Percentiles rank a stretch among this genome's conserved stretches.
Conservation (phyloP, 2,113 vertebrate genomes). For the Lophura nycthemera region DNA sequence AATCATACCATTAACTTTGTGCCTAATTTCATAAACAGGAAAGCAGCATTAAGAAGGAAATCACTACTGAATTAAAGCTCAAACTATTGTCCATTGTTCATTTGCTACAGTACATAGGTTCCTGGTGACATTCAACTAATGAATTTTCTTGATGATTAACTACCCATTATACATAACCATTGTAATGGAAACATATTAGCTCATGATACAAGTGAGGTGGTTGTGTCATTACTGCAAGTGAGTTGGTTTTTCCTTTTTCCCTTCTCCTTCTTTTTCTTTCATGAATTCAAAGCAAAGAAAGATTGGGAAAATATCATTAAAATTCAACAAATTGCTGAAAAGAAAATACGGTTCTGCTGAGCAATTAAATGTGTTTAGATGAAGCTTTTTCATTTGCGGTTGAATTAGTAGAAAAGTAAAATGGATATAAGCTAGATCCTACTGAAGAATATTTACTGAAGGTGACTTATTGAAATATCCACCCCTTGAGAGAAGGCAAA, state of each 20-base stretch:
- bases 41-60: constrained; percentile 40
- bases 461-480: background rate
- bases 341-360: constrained; percentile 33
- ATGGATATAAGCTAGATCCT: constrained; percentile 1
- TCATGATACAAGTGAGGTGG: constrained; percentile 47
- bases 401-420: constrained; percentile 24
- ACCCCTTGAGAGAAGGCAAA: background rate
- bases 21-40: constrained; percentile 7
- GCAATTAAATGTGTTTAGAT: constrained; percentile 36
- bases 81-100: constrained; percentile 62
- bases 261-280: background rate
- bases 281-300: constrained; percentile 60
- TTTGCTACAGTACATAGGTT: constrained; percentile 67
- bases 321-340: constrained; percentile 67
- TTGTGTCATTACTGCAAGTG: constrained; percentile 55
- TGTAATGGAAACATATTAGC: constrained; percentile 60
- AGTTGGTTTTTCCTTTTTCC: background rate
- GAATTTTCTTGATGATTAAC: constrained; percentile 81
- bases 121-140: constrained; percentile 78
- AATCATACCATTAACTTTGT: constrained; percentile 57
- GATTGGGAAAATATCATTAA: constrained; percentile 47
- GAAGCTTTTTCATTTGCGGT: constrained; percentile 25
- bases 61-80: constrained; percentile 64
- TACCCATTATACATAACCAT: constrained; percentile 52
- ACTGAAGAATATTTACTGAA: background rate